Evolutionary conservation across 2,888 invertebrate species (phyloP).

Genomic region (Leptodirus hochenwartii): DNA sequence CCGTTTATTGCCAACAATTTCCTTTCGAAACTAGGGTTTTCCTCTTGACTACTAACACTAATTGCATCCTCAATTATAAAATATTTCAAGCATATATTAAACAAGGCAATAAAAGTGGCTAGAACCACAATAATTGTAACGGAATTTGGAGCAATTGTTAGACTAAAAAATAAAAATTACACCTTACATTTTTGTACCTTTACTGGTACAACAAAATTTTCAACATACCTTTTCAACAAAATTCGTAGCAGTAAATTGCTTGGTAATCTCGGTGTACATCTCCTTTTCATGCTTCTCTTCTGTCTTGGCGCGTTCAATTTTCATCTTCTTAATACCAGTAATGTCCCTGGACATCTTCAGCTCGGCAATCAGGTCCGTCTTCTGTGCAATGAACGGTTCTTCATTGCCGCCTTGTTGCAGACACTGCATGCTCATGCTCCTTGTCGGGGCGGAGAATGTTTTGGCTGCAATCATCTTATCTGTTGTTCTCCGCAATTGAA

Average conservation of each 20-base stretch:
- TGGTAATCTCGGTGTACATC: constrained; percentile 66
- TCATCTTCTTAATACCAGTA: constrained; percentile 83
- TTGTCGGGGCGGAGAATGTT: constrained; percentile 61
- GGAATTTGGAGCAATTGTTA: neutral
- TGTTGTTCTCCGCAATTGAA: constrained; percentile 58
- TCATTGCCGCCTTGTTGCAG: constrained; percentile 52
- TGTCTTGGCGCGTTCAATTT: constrained; percentile 72
- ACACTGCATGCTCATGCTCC: constrained; percentile 60
- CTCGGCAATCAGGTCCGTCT: constrained; percentile 80
- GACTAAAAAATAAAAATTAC: neutral
- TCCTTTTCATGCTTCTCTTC: constrained; percentile 71
- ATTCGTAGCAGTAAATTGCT: constrained; percentile 67
- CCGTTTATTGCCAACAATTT: too few species aligned
- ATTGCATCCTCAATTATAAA: too few species aligned
- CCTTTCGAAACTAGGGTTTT: too few species aligned
- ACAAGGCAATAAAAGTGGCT: neutral
- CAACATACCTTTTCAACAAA: constrained; percentile 81
- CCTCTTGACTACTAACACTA: too few species aligned
- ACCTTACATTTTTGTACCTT: neutral
- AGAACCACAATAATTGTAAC: neutral
- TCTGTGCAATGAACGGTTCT: constrained; percentile 31
- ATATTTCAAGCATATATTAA: constrained; percentile 1
- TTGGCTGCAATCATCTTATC: constrained; percentile 58
- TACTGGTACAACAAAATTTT: neutral
- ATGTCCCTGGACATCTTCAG: constrained; percentile 84